Base-by-base conservation (phyloP, 2,113 vertebrate genomes). In the Microcebus tavaratra region DNA sequence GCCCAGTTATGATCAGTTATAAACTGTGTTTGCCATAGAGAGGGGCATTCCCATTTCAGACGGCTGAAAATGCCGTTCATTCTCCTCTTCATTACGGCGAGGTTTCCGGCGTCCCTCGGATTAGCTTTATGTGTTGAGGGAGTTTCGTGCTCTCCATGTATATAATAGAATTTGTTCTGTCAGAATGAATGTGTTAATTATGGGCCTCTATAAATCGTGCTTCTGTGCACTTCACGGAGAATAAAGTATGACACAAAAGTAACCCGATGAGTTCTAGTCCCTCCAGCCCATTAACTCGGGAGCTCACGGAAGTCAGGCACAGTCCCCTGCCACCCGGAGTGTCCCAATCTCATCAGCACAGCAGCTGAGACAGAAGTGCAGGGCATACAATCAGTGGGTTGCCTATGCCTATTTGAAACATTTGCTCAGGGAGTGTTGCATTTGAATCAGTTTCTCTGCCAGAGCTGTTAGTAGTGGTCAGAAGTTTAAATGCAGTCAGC, bases 41-140 rank as follows among this genome's bases (percentile, higher is more conserved):
- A 89, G 91, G 94, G 93, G 67, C 81, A 53, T 92, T 97, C 81
- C 81, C 93, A 92, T 98, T 98, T 97, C 36, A 80, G 88, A 53
- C 80, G 78, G 97, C 85, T 89, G 31, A 53, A 96, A 95, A 48
- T 81, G 89, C 97, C 97, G 81, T 90, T 97, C 92, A 95, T 94
- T 94, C 94, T 89, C 73, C 78, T 97, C 93, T 97, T 97, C 91
- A 70, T 96, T 94, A 82, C 78, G 82, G 76, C 70, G 90, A 98
- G 72, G 23, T 86, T 97, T 97, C 96, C 73, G 87, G 86, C 55
- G 85, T 97, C 94, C 95, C 91, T 93, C 79, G 70, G 94, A 97
- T 83, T 53, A 79, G 55, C 72, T 94, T 95, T 93, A 68, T 90
- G 90, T 94, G 81, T 81, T 82, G 39, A 90, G 80, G 96, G 95